Percentiles rank a stretch among this genome's conserved stretches.
phyloP scores from a whole-genome alignment of 2,113 vertebrate species.

The Malurus elegans region DNA sequence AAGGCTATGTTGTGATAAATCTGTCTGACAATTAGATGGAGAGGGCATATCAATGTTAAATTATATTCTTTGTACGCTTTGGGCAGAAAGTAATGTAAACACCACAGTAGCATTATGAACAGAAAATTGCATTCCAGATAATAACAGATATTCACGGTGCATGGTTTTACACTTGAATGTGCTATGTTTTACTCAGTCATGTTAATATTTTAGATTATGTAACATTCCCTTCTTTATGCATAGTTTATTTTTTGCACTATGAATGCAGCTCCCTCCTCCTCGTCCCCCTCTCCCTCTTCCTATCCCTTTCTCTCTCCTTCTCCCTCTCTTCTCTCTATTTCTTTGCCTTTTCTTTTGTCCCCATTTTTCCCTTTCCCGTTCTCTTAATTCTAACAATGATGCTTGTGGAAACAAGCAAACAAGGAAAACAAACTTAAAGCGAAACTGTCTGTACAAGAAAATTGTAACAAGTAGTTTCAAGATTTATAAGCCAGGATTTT shows the following conservation, averaged over 20 bases:
- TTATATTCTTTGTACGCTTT: background rate
- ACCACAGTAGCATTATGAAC: background rate
- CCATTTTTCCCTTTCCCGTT: background rate
- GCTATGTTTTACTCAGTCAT: background rate
- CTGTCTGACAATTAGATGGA: conserved; percentile 36
- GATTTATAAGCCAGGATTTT: conserved; percentile 25
- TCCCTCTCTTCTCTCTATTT: background rate
- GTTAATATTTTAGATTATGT: conserved; percentile 55
- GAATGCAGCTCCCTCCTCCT: background rate
- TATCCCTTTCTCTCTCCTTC: background rate
- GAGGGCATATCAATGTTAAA: conserved; percentile 23
- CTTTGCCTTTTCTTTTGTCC: background rate
- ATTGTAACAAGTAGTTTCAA: background rate
- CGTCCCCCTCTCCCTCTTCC: background rate
- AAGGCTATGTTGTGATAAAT: conserved; percentile 40
- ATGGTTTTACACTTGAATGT: conserved; percentile 4
- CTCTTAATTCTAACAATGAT: background rate
- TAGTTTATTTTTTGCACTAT: background rate
- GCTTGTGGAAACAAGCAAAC: background rate
- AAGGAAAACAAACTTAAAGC: background rate
- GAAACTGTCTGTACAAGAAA: background rate
- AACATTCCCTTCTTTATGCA: background rate
- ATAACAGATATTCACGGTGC: background rate
- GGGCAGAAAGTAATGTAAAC: conserved; percentile 43
- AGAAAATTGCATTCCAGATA: conserved; percentile 27